Conservation (phyloP, 92 coral and sea anemone genomes). For the Diadumene lineata region DNA sequence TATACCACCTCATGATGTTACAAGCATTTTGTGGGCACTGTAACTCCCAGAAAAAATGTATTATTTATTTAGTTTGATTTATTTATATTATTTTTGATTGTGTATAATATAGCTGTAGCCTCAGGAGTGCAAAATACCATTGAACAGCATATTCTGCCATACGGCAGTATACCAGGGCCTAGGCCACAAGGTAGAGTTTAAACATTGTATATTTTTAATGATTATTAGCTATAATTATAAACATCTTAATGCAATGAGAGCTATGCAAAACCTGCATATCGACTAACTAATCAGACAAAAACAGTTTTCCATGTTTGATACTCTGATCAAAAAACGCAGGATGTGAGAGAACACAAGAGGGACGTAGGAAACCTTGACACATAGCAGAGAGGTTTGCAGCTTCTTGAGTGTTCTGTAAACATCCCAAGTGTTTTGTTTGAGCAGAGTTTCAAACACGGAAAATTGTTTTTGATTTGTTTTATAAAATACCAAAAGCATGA, state of each 20-base stretch:
- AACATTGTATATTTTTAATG: not conserved
- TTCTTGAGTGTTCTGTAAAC: no score
- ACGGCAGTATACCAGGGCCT: conserved; percentile 29
- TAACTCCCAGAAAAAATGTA: not conserved
- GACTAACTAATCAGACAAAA: not conserved
- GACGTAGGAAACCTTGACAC: no score
- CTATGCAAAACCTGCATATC: not conserved
- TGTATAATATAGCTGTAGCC: conserved; percentile 1
- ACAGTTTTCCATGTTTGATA: no score
- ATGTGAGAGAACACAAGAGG: no score
- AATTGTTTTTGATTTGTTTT: no score
- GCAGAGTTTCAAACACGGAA: no score
- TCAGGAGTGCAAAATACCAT: conserved; percentile 13
- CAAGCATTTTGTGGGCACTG: not conserved
- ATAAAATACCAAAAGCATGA: no score
- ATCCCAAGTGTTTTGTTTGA: no score
- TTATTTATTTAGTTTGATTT: not conserved
- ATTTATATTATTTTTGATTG: not conserved
- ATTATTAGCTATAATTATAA: not conserved
- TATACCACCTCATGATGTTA: not conserved
- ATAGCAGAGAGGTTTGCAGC: no score
- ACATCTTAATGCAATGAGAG: not conserved
- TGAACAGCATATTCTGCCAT: conserved; percentile 20
- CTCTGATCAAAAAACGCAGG: not conserved
- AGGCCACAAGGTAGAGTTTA: conserved; percentile 47